Percentiles rank a stretch among this genome's conserved stretches.
phyloP scores from a whole-genome alignment of 2,113 vertebrate species.

The Syngnathus floridae region DNA sequence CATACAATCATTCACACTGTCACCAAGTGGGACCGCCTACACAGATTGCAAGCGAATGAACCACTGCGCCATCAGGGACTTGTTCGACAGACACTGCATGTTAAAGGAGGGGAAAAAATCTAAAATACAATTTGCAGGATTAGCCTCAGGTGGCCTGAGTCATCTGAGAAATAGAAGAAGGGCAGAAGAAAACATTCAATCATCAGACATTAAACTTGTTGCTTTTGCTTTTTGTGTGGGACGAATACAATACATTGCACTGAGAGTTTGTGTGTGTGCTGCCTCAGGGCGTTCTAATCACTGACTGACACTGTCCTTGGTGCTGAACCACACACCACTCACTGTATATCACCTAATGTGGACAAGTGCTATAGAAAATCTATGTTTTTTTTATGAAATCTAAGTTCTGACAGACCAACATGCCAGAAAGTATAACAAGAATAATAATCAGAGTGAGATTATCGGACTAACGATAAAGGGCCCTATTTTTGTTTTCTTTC shows the following conservation, averaged over 20 bases:
- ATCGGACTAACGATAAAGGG: too few relatives aligned
- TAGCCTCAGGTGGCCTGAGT: neutral
- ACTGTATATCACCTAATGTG: neutral
- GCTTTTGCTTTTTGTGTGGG: constrained; percentile 23
- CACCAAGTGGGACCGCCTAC: neutral
- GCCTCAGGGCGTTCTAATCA: constrained; percentile 11
- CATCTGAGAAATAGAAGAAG: neutral
- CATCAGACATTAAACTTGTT: constrained; percentile 31
- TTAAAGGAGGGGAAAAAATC: too few relatives aligned
- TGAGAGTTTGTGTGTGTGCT: constrained; percentile 22
- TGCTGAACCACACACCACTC: constrained; percentile 50
- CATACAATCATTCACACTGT: neutral
- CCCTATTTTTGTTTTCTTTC: too few relatives aligned
- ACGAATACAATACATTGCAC: constrained; percentile 33
- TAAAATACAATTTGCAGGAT: neutral
- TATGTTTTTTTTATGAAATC: neutral
- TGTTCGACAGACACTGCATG: neutral
- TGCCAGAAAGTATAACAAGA: neutral
- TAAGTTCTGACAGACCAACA: neutral
- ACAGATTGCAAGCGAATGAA: neutral
- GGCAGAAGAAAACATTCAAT: constrained; percentile 22
- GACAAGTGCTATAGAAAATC: neutral
- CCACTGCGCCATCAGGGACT: neutral
- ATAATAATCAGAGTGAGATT: neutral
- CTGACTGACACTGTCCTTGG: constrained; percentile 56